Percentiles rank a stretch among this genome's conserved stretches.
Conservation (phyloP, 2,113 vertebrate species). For the Nerophis ophidion region DNA sequence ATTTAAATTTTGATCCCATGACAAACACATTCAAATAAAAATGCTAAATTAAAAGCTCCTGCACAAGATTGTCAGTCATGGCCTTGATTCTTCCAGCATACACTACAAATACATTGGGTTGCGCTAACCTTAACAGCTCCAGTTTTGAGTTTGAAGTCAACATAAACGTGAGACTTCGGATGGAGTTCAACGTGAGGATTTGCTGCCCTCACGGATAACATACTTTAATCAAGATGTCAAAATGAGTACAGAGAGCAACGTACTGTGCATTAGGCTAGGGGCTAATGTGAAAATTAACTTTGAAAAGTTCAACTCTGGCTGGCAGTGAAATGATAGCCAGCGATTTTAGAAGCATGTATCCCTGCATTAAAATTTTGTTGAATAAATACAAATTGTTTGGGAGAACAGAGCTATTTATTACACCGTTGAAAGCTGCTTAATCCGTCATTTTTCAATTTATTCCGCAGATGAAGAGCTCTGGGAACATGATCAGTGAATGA, state of each 20-base stretch:
- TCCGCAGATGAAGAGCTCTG: background rate
- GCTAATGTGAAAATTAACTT: constrained; percentile 17
- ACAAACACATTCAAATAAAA: constrained; percentile 56
- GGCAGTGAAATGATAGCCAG: constrained; percentile 6
- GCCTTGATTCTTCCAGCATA: constrained; percentile 48
- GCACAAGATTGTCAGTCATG: constrained; percentile 17
- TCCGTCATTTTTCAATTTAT: background rate
- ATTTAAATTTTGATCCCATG: constrained; percentile 41
- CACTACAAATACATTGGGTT: constrained; percentile 46
- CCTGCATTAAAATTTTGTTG: background rate
- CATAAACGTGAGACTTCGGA: constrained; percentile 17
- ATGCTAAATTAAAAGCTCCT: constrained; percentile 51
- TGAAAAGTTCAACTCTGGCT: constrained; percentile 11
- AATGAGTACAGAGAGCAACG: too few relatives aligned
- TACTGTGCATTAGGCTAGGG: background rate
- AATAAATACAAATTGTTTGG: too few relatives aligned
- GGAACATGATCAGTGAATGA: background rate
- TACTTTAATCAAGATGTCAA: background rate
- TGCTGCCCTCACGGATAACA: background rate
- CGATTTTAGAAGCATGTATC: too few relatives aligned
- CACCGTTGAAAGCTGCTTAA: background rate
- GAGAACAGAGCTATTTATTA: background rate
- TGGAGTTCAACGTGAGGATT: background rate
- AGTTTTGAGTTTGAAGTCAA: constrained; percentile 24
- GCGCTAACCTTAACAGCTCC: constrained; percentile 32